Conservation (phyloP, 2,113 vertebrate species). For the Petrocephalus zakoni region DNA sequence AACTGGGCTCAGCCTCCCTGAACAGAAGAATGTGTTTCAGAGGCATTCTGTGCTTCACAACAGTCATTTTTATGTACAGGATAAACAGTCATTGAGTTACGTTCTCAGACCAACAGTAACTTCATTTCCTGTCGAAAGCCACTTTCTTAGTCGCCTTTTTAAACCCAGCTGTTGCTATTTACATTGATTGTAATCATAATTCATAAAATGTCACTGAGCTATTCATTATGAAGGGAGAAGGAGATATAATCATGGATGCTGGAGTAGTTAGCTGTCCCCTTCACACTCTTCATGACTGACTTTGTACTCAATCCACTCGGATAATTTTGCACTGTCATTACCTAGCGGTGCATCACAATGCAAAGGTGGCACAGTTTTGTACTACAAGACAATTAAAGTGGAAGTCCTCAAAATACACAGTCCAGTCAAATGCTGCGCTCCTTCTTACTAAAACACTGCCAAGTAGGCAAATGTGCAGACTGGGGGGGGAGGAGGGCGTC, state of each 20-base stretch:
- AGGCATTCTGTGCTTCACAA: conserved; percentile 55
- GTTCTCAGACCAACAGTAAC: conserved; percentile 39
- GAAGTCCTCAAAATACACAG: neutral
- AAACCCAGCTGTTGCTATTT: neutral
- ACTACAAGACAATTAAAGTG: conserved; percentile 16
- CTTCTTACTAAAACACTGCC: neutral
- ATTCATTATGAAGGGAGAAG: conserved; percentile 33
- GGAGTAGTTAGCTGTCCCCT: conserved; percentile 47
- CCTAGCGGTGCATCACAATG: conserved; percentile 50
- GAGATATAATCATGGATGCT: conserved; percentile 57
- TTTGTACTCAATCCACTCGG: conserved; percentile 51
- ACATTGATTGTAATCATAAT: neutral
- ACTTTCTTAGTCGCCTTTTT: neutral
- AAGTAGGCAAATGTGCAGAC: conserved; percentile 17
- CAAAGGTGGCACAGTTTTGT: conserved; percentile 54
- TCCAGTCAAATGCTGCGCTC: neutral
- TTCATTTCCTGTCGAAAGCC: conserved; percentile 10
- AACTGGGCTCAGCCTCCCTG: neutral
- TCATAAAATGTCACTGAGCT: neutral
- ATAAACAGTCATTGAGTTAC: conserved; percentile 55
- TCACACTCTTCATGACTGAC: conserved; percentile 61
- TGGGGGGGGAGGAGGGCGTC: conserved; percentile 38
- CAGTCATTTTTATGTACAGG: conserved; percentile 56
- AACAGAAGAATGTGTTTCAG: conserved; percentile 37
- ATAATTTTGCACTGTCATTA: conserved; percentile 38